Percentiles rank a stretch among this genome's conserved stretches.
These are phyloP conservation scores for Staurois parvus DNA, from an alignment of 2,797 vertebrate genomes.

Conservation along the genomic window DNA sequence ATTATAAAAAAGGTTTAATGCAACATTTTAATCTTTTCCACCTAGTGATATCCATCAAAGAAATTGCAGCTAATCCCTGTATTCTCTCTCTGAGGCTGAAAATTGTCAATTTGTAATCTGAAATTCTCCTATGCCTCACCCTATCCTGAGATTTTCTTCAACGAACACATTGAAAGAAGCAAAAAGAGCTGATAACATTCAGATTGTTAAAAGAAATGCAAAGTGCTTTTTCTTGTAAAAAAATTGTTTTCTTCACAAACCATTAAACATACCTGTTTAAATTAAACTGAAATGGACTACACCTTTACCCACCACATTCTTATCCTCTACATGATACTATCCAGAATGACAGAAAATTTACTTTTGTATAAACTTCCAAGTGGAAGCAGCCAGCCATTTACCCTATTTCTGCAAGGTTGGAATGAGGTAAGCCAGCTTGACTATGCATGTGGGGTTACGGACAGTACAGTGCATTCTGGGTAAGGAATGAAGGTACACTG, in stretches of 20 bases:
- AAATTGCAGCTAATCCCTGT: conserved; percentile 17
- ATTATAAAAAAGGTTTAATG: neutral
- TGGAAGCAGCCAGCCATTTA: neutral
- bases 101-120: conserved; percentile 20
- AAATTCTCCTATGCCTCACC: conserved; percentile 6
- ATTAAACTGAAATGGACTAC: conserved; percentile 6
- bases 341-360: conserved; percentile 49
- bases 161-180: neutral
- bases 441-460: conserved; percentile 21
- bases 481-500: conserved; percentile 55
- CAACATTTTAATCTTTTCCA: neutral
- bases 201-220: neutral
- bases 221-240: neutral
- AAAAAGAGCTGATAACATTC: neutral
- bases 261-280: neutral
- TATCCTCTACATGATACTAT: conserved; percentile 23
- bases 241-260: neutral
- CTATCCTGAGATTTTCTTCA: neutral
- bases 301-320: conserved; percentile 28
- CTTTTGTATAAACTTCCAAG: conserved; percentile 52
- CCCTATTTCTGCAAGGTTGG: conserved; percentile 32
- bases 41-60: conserved; percentile 5
- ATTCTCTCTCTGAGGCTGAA: conserved; percentile 3
- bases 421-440: conserved; percentile 47
- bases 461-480: conserved; percentile 28